phyloP scores from a whole-genome alignment of 2,113 vertebrate species.

The Corythoichthys haematopterus region DNA sequence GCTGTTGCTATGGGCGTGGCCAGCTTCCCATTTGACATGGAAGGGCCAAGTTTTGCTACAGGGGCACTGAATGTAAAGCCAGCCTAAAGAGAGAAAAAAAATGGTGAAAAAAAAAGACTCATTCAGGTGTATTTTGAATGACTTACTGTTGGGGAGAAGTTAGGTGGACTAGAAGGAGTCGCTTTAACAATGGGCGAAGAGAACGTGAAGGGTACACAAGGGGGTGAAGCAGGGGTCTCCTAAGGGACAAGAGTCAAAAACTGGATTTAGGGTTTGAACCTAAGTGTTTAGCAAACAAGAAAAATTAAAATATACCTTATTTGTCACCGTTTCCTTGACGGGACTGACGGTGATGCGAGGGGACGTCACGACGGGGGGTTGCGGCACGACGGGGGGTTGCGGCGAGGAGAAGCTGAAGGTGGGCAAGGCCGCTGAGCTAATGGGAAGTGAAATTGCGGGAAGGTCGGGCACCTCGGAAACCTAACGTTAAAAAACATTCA shows the following conservation, averaged over 20 bases:
- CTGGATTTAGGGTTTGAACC: background rate
- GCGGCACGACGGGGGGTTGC: slow-evolving; percentile 44
- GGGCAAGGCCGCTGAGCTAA: slow-evolving; percentile 79
- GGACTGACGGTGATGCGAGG: slow-evolving; percentile 48
- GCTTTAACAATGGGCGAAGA: slow-evolving; percentile 95
- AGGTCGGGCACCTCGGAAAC: slow-evolving; percentile 76
- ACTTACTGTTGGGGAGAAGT: slow-evolving; percentile 85
- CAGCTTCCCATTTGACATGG: slow-evolving; percentile 71
- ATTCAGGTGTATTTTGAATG: background rate
- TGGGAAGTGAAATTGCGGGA: slow-evolving; percentile 83
- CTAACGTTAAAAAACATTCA: slow-evolving; percentile 39
- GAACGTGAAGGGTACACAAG: slow-evolving; percentile 83
- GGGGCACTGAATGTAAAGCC: slow-evolving; percentile 95
- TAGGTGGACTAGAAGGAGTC: slow-evolving; percentile 81
- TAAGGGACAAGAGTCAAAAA: slow-evolving; percentile 19
- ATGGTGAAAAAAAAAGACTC: background rate
- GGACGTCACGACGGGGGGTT: slow-evolving; percentile 30
- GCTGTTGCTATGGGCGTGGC: slow-evolving; percentile 55
- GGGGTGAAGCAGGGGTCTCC: slow-evolving; percentile 53
- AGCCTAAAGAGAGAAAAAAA: slow-evolving; percentile 60
- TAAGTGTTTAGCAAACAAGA: background rate
- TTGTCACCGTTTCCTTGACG: slow-evolving; percentile 30
- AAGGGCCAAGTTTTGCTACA: slow-evolving; percentile 77
- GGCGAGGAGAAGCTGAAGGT: slow-evolving; percentile 81
- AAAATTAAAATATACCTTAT: slow-evolving; percentile 50